A percentile compares a stretch with the other conserved stretches of the same genome.
Evolutionary conservation across 2,113 vertebrate species (phyloP).

Genomic region (Athene noctua): DNA sequence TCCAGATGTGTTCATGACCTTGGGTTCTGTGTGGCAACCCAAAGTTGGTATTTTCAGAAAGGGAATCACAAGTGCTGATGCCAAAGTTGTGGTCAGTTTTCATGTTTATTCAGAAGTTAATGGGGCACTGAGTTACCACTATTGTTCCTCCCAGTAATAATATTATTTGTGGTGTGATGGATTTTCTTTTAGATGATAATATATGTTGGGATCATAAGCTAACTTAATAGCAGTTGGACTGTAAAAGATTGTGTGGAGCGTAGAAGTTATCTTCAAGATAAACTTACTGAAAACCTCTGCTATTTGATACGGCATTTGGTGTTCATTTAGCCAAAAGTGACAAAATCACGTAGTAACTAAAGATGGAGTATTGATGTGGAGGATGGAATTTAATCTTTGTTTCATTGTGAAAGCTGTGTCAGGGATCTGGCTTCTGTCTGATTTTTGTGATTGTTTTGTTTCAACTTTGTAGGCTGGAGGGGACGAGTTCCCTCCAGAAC

Average conservation of each 20-base stretch:
- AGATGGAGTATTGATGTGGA: not conserved
- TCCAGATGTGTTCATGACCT: not conserved
- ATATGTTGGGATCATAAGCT: not conserved
- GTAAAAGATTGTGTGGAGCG: not conserved
- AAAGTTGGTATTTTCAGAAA: not conserved
- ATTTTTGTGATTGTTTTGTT: not conserved
- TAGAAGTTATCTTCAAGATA: not conserved
- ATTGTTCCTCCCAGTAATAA: not conserved
- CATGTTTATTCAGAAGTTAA: not conserved
- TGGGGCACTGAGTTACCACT: not conserved
- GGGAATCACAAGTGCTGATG: not conserved
- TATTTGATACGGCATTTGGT: not conserved
- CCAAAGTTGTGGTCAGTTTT: not conserved
- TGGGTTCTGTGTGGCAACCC: not conserved
- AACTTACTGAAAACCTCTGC: not conserved
- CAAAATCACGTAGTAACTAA: not conserved
- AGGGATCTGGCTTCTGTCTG: not conserved
- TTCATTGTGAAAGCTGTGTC: not conserved
- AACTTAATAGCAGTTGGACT: not conserved
- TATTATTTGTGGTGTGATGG: not conserved
- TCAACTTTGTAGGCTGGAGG: slow-evolving; percentile 78
- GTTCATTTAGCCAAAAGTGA: not conserved
- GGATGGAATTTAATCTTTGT: not conserved
- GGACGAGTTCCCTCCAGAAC: slow-evolving; percentile 88
- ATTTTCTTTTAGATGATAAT: not conserved